Evolutionary conservation across 2,888 invertebrate species (phyloP).

Genomic region (Drosophila cognata): DNA sequence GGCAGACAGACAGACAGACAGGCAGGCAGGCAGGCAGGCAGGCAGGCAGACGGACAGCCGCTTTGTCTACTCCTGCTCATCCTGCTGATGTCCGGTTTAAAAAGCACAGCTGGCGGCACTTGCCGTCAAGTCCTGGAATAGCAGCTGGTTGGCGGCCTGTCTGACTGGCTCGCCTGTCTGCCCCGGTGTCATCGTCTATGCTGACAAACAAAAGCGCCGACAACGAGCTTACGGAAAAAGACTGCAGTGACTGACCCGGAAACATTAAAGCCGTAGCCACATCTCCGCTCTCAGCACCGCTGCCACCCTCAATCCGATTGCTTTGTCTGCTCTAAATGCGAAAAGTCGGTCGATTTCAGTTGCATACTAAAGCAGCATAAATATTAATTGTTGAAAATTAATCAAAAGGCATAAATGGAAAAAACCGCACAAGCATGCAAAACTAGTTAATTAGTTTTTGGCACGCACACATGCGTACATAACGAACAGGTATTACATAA

Average conservation of each 20-base stretch:
- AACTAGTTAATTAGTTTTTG: conserved; percentile 77
- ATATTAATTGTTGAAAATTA: conserved; percentile 76
- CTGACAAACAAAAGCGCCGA: conserved; percentile 78
- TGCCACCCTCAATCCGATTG: conserved; percentile 10
- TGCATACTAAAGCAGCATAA: conserved; percentile 62
- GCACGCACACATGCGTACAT: conserved; percentile 48
- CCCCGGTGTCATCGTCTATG: conserved; percentile 78
- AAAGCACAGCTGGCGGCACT: conserved; percentile 77
- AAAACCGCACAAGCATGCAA: conserved; percentile 46
- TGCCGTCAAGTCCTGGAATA: conserved; percentile 42
- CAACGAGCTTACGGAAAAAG: conserved; percentile 79
- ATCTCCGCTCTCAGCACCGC: not conserved
- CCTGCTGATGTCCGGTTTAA: conserved; percentile 51
- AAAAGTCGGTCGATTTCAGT: conserved; percentile 30
- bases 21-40: not conserved
- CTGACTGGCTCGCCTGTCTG: conserved; percentile 31
- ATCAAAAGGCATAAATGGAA: conserved; percentile 51
- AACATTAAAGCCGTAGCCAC: conserved; percentile 71
- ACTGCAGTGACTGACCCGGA: conserved; percentile 80
- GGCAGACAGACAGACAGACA: not conserved
- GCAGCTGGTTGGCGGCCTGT: conserved; percentile 1
- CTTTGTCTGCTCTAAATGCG: conserved; percentile 64
- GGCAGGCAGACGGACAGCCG: conserved; percentile 19
- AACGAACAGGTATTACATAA: conserved; percentile 53
- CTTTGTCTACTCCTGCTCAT: conserved; percentile 44